phyloP scores from a whole-genome alignment of 1,140 invertebrate genomes.

The Drosophila mayri region DNA sequence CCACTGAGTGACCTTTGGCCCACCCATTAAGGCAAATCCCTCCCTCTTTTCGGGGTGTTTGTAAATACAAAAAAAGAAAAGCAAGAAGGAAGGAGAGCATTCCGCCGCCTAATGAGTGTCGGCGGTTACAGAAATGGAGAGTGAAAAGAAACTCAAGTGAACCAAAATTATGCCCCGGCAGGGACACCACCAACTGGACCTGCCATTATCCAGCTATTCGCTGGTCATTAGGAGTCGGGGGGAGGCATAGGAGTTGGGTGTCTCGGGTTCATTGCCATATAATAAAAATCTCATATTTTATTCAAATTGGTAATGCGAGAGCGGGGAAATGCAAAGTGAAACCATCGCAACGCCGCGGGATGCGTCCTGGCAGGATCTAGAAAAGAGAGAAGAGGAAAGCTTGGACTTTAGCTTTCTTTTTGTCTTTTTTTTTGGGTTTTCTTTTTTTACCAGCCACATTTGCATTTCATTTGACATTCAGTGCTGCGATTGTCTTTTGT shows the following conservation, averaged over 20 bases:
- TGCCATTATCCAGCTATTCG: slow-evolving; percentile 73
- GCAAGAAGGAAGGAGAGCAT: slow-evolving; percentile 4
- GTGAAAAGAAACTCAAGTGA: slow-evolving; percentile 23
- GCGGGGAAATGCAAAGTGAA: slow-evolving; percentile 42
- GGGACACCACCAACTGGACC: slow-evolving; percentile 47
- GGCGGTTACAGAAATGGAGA: slow-evolving; percentile 45
- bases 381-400: not conserved
- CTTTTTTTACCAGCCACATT: slow-evolving; percentile 21
- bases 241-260: too few relatives aligned
- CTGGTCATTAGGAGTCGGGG: slow-evolving; percentile 51
- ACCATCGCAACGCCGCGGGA: slow-evolving; percentile 20
- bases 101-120: slow-evolving; percentile 71
- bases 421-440: not conserved
- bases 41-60: too few relatives aligned
- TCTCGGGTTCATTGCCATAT: slow-evolving; percentile 41
- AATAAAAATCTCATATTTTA: slow-evolving; percentile 84
- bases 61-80: too few relatives aligned
- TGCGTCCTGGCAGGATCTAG: not conserved
- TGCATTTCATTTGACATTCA: slow-evolving; percentile 71
- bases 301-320: slow-evolving; percentile 82
- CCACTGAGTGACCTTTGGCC: not conserved
- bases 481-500: slow-evolving; percentile 11
- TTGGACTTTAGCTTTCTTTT: not conserved
- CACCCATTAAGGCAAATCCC: too few relatives aligned
- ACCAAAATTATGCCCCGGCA: slow-evolving; percentile 70